Evolutionary conservation across 2,113 vertebrate species (phyloP).

Genomic region (Athene cunicularia): DNA sequence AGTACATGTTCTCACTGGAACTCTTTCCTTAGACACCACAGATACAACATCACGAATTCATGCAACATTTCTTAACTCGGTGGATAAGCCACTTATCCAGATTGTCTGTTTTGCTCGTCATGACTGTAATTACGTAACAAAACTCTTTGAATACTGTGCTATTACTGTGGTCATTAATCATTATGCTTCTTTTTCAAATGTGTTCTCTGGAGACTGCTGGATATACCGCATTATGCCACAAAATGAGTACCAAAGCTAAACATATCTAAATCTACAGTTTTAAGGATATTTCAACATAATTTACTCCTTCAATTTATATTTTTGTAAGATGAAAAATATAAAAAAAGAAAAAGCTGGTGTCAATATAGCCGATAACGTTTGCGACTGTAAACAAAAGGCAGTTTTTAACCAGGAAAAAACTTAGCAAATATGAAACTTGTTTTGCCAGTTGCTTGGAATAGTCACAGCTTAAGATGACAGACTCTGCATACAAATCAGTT

Average conservation of each 20-base stretch:
- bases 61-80: not conserved
- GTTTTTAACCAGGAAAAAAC: slow-evolving; percentile 57
- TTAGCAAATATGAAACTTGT: slow-evolving; percentile 47
- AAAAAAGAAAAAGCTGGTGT: not conserved
- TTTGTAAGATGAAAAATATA: slow-evolving; percentile 16
- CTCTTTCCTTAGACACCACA: not conserved
- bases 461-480: slow-evolving; percentile 1
- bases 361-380: slow-evolving; percentile 57
- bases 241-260: slow-evolving; percentile 37
- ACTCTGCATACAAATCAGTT: slow-evolving; percentile 43
- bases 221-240: slow-evolving; percentile 39
- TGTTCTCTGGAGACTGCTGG: slow-evolving; percentile 38
- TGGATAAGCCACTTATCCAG: slow-evolving; percentile 27
- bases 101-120: slow-evolving; percentile 34
- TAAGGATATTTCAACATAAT: slow-evolving; percentile 38
- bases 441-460: slow-evolving; percentile 35
- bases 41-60: not conserved
- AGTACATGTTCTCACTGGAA: not conserved
- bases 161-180: slow-evolving; percentile 63
- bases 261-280: slow-evolving; percentile 5
- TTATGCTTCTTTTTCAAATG: slow-evolving; percentile 51
- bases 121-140: slow-evolving; percentile 50
- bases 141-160: slow-evolving; percentile 42
- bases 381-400: slow-evolving; percentile 39
- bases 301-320: slow-evolving; percentile 56